A percentile compares a stretch with the other conserved stretches of the same genome.
Evolutionary conservation across 2,888 invertebrate genomes (phyloP).

Genomic region (Opisthograptis luteolata): DNA sequence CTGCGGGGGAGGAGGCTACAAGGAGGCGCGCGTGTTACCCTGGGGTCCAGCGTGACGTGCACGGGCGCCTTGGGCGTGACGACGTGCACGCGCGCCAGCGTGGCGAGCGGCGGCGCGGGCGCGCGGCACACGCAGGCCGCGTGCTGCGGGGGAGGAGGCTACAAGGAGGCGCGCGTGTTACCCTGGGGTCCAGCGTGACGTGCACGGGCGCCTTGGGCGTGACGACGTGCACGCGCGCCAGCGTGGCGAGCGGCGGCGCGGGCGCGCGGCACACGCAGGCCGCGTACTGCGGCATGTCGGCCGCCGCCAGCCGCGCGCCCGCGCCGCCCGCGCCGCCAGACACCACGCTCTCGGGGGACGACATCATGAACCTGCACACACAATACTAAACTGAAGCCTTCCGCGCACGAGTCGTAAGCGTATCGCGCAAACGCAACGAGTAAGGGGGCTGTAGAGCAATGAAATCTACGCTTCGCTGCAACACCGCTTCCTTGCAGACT

Average conservation of each 20-base stretch:
- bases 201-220: constrained; percentile 96
- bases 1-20: no score
- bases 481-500: no score
- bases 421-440: no score
- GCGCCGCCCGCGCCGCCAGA: constrained; percentile 89
- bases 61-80: constrained; percentile 95
- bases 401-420: no score
- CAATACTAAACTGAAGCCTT: background rate
- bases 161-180: constrained; percentile 13
- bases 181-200: constrained; percentile 89
- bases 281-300: constrained; percentile 87
- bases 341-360: constrained; percentile 92
- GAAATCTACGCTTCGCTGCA: no score
- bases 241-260: constrained; percentile 53
- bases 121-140: constrained; percentile 59
- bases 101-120: constrained; percentile 49
- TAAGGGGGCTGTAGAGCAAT: no score
- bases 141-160: no score
- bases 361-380: constrained; percentile 87
- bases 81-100: constrained; percentile 64
- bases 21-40: constrained; percentile 32
- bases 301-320: constrained; percentile 92
- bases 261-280: constrained; percentile 54
- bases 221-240: constrained; percentile 66
- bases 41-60: constrained; percentile 90